Evolutionary conservation across 2,888 invertebrate species (phyloP).

Genomic region (Acrocera orbiculus): DNA sequence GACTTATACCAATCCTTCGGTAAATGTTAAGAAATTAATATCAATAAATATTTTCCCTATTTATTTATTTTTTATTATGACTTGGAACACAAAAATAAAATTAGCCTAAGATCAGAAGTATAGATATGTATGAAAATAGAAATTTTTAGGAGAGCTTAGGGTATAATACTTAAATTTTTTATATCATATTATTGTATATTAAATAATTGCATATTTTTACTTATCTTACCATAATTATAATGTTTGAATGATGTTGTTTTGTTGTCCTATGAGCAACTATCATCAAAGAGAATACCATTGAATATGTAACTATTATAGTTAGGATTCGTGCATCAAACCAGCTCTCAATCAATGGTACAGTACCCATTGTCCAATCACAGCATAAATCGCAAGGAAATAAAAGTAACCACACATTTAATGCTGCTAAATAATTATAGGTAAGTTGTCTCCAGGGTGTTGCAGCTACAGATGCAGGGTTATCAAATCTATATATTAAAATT

Average conservation of each 20-base stretch:
- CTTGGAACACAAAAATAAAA: no score
- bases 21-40: no score
- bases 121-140: no score
- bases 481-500: constrained; percentile 45
- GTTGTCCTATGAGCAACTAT: constrained; percentile 37
- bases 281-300: constrained; percentile 39
- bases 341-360: constrained; percentile 59
- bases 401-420: constrained; percentile 78
- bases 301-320: constrained; percentile 53
- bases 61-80: no score
- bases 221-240: constrained; percentile 45
- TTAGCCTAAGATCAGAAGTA: no score
- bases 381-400: constrained; percentile 78
- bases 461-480: constrained; percentile 91
- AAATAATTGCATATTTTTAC: no score
- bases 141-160: no score
- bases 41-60: no score
- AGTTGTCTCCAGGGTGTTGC: constrained; percentile 67
- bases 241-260: constrained; percentile 43
- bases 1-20: no score
- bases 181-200: no score
- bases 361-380: constrained; percentile 96
- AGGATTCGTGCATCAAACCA: constrained; percentile 67
- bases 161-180: no score
- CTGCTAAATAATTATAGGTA: constrained; percentile 82